Conservation (phyloP, 2,888 invertebrate species). For the Dicyrtoma fusca region DNA sequence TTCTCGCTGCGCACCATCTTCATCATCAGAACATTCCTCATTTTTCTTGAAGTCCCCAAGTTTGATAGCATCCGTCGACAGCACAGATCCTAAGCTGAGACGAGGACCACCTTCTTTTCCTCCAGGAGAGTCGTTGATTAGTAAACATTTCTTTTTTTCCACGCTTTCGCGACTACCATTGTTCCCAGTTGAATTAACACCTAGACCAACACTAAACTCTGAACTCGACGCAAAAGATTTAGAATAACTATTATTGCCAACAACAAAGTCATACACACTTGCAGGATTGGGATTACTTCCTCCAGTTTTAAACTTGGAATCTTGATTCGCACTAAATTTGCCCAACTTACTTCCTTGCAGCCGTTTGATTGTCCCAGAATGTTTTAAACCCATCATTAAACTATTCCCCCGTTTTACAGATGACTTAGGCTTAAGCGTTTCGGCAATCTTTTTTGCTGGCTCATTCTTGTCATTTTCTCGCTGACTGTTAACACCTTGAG, state of each 20-base stretch:
- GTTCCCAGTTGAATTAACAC: background rate
- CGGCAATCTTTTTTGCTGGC: background rate
- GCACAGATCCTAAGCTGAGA: constrained; percentile 80
- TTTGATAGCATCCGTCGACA: constrained; percentile 70
- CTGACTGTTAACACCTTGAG: background rate
- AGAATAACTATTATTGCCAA: constrained; percentile 7
- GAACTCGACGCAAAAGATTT: constrained; percentile 15
- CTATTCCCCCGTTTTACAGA: constrained; percentile 16
- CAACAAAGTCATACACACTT: constrained; percentile 23
- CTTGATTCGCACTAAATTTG: constrained; percentile 14
- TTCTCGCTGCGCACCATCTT: constrained; percentile 39
- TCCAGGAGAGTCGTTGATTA: constrained; percentile 53
- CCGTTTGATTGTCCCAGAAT: constrained; percentile 23
- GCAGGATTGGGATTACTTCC: background rate
- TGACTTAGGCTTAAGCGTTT: constrained; percentile 17
- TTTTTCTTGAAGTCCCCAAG: constrained; percentile 48
- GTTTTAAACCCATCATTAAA: constrained; percentile 23
- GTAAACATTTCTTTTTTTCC: constrained; percentile 53
- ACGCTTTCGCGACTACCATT: constrained; percentile 61
- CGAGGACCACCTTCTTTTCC: constrained; percentile 72
- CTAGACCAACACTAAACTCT: constrained; percentile 6
- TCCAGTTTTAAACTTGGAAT: constrained; percentile 29
- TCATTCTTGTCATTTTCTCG: background rate
- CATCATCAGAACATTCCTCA: constrained; percentile 35
- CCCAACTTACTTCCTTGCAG: constrained; percentile 20